Evolutionary conservation across 2,113 vertebrate species (phyloP).

Genomic region (Mystacornis crossleyi): DNA sequence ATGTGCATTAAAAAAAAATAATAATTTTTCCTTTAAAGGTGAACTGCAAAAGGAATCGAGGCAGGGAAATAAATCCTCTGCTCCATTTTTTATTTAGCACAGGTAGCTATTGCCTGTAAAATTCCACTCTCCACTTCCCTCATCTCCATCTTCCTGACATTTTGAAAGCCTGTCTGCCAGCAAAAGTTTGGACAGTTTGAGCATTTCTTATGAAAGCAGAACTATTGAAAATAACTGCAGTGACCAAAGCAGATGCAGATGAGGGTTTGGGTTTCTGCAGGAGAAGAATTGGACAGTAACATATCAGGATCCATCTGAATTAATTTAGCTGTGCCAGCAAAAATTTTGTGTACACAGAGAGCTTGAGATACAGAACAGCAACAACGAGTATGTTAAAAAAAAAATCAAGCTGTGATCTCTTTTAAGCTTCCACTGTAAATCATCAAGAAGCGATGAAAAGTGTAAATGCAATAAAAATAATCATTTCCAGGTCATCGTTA

Average conservation of each 20-base stretch:
- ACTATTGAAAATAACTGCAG: neutral
- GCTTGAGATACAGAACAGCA: neutral
- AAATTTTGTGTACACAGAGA: neutral
- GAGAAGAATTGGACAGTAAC: neutral
- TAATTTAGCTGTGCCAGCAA: neutral
- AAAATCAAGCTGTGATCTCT: neutral
- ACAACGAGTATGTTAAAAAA: neutral
- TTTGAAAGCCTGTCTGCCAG: neutral
- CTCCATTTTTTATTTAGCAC: neutral
- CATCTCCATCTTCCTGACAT: neutral
- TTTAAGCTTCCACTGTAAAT: neutral
- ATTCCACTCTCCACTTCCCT: neutral
- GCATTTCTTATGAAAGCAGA: neutral
- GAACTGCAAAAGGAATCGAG: neutral
- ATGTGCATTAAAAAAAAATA: neutral
- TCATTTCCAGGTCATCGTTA: conserved; percentile 8
- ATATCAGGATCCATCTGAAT: neutral
- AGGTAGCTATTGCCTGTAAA: neutral
- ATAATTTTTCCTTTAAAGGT: neutral
- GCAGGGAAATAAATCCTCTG: neutral
- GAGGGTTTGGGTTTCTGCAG: neutral
- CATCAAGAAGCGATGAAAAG: neutral
- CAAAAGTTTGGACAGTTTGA: neutral
- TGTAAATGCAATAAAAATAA: conserved; percentile 20
- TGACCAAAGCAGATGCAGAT: neutral